A percentile compares a stretch with the other conserved stretches of the same genome.
These are phyloP conservation scores for Pachypeltis micranthus DNA, from an alignment of 1,140 invertebrate species.

Conservation along the genomic window DNA sequence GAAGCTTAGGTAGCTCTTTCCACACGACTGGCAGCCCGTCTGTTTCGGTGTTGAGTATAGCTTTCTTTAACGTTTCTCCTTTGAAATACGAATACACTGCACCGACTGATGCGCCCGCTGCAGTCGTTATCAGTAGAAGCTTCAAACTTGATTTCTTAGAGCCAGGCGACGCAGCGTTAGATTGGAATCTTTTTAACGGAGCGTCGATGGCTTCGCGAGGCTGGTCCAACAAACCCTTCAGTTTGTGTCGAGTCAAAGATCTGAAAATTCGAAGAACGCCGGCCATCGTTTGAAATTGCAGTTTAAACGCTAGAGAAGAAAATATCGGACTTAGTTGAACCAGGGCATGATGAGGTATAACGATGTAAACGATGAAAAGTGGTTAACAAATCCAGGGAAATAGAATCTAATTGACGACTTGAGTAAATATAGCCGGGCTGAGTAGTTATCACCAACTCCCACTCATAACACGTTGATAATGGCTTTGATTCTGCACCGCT, in stretches of 20 bases:
- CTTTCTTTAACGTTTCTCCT: background rate
- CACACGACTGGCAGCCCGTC: slow-evolving; percentile 30
- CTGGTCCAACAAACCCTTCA: background rate
- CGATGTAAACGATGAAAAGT: no score
- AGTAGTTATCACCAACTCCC: no score
- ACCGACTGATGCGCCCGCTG: background rate
- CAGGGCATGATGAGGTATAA: no score
- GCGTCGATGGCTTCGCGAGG: background rate
- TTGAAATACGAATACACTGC: background rate
- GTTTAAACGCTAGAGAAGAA: no score
- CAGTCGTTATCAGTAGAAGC: background rate
- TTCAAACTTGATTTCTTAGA: background rate
- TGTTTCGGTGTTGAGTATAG: slow-evolving; percentile 3
- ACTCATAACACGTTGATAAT: no score
- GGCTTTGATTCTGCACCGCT: no score
- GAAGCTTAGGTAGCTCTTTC: slow-evolving; percentile 38
- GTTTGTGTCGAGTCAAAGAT: background rate
- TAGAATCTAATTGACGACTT: no score
- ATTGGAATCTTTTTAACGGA: background rate
- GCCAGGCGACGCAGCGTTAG: background rate
- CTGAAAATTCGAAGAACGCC: background rate
- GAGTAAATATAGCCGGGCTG: no score
- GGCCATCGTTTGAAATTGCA: background rate
- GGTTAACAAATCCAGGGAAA: no score
- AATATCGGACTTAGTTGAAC: no score